These are phyloP conservation scores for Antheraea assamensis DNA, from an alignment of 2,888 invertebrate genomes.

Conservation along the genomic window DNA sequence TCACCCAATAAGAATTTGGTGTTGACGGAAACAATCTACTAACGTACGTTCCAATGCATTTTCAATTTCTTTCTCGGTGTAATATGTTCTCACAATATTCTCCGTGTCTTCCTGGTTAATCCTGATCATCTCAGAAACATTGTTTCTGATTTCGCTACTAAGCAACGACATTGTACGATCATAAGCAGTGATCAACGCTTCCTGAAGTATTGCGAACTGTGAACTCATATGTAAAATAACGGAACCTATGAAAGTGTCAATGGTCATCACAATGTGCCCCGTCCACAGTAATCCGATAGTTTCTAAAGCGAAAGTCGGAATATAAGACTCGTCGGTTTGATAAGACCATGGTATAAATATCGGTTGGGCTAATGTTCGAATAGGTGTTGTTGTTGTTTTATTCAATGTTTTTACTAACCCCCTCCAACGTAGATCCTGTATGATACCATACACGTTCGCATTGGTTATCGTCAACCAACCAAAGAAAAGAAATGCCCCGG, in stretches of 20 bases:
- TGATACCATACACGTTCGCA: constrained; percentile 63
- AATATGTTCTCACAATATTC: constrained; percentile 48
- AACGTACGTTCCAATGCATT: constrained; percentile 55
- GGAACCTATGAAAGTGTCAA: constrained; percentile 74
- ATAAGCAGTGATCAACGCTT: constrained; percentile 65
- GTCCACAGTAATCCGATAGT: constrained; percentile 73
- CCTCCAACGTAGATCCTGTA: constrained; percentile 69
- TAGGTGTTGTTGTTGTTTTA: constrained; percentile 47
- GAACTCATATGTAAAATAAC: constrained; percentile 73
- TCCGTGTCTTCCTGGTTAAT: constrained; percentile 41
- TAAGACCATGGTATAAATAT: constrained; percentile 77
- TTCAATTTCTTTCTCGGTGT: constrained; percentile 57
- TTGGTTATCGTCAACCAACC: constrained; percentile 75
- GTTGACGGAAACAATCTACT: constrained; percentile 65
- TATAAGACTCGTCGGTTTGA: constrained; percentile 59
- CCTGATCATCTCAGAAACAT: constrained; percentile 26
- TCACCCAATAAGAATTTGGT: constrained; percentile 68
- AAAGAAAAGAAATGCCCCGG: constrained; percentile 65
- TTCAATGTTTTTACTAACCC: constrained; percentile 53
- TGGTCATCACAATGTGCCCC: constrained; percentile 74
- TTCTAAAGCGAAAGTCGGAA: constrained; percentile 66
- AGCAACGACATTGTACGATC: constrained; percentile 55
- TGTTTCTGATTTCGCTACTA: constrained; percentile 26
- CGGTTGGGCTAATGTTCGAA: constrained; percentile 68
- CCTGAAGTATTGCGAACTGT: constrained; percentile 65